phyloP scores from a whole-genome alignment of 2,113 vertebrate species.

The Psephotus haematonotus region DNA sequence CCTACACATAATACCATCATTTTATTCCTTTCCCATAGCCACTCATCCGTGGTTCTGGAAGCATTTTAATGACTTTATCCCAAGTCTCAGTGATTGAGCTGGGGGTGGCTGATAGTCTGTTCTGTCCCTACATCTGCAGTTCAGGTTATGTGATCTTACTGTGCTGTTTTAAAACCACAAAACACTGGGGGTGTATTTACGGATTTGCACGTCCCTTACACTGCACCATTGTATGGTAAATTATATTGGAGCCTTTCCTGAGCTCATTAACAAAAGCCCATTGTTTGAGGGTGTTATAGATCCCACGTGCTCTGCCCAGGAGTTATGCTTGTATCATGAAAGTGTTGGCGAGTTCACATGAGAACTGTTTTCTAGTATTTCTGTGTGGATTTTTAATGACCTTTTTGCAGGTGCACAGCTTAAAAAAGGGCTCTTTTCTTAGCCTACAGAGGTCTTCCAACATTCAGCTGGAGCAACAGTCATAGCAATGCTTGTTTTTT shows the following conservation, averaged over 20 bases:
- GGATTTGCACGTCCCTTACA: background rate
- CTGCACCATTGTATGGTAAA: constrained; percentile 58
- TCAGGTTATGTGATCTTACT: background rate
- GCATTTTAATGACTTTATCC: background rate
- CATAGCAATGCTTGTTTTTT: background rate
- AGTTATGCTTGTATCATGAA: background rate
- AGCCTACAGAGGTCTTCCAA: no score
- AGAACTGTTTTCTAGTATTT: background rate
- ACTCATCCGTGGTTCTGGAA: fast-evolving
- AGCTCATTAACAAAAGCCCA: constrained; percentile 39
- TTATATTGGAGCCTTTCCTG: background rate
- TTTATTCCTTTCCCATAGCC: background rate
- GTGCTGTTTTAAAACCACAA: background rate
- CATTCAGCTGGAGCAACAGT: background rate
- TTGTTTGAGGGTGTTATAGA: constrained; percentile 32
- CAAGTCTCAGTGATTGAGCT: background rate
- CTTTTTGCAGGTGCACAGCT: background rate
- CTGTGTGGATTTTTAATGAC: background rate
- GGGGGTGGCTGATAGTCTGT: background rate
- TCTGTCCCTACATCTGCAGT: background rate
- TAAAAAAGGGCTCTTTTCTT: background rate
- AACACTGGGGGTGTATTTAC: background rate
- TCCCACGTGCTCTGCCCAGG: background rate
- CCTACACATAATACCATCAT: fast-evolving
- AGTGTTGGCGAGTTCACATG: background rate